Base-by-base conservation (phyloP, 2,113 vertebrate species). In the Telmatochromis brichardi region DNA sequence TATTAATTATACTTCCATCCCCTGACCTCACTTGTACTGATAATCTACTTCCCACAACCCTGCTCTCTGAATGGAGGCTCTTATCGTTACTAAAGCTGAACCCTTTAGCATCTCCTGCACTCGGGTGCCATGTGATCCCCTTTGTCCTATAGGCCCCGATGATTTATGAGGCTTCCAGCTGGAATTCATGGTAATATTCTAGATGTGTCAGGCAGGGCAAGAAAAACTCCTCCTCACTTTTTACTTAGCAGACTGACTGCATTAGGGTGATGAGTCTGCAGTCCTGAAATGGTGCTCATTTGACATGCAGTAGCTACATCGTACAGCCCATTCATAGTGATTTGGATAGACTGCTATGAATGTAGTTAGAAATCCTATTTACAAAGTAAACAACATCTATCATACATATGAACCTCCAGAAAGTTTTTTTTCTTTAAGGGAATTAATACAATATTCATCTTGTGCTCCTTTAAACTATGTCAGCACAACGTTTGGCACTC, bases 91-190 rank as follows among this genome's bases (percentile, higher is more conserved):
- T 86, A 57, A 86, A 90, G 88, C 91, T 80, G 82, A 94, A 92
- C 78, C 91, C 86, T 90, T 86, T 87, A 89, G 89, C 91, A 85
- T 90, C 90, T 58, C 73, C 94, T 58, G 84, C 35, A 9, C 83
- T 86, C 80, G 3, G 28, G 37, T 86, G 90, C 85, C 82, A 86
- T 83, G 85, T 83, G 90, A 91, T 89, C 92, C 63, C 85, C 86
- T 91, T 92, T 91, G 88, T 94, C 93, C 93, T 83, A 84, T 84
- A 81, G 92, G 37, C 86, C 54, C 89, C 19, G 80, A 92, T 97
- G 96, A 96, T 97, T 96, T 96, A 97, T 95, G 94, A 95, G 93
- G 85, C 90, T 94, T 92, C 87, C 90, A 68, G 86, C 54, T 86
- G 84, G 84, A 89, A 88, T 88, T 93, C 84, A 87, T 90, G 26